Evolutionary conservation across 2,888 invertebrate species (phyloP).

Genomic region (Lymantria monacha): DNA sequence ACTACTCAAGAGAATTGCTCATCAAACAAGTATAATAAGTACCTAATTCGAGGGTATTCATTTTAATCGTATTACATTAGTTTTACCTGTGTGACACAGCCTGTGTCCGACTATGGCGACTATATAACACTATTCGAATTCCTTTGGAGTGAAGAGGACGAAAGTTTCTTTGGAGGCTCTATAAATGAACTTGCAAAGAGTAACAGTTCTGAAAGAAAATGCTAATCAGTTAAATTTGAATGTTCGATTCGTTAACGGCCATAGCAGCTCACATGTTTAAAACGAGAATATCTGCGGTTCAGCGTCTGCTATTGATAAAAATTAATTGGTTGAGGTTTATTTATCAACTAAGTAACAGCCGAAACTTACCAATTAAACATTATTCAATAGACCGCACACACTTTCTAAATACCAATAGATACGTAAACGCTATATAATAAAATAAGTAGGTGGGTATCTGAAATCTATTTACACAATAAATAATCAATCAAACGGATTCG

Average conservation of each 20-base stretch:
- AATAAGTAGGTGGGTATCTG: slow-evolving; percentile 10
- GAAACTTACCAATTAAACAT: slow-evolving; percentile 10
- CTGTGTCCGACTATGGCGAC: slow-evolving; percentile 57
- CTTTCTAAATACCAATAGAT: slow-evolving; percentile 40
- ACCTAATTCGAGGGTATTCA: slow-evolving; percentile 39
- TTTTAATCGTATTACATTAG: slow-evolving; percentile 65
- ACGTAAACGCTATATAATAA: slow-evolving; percentile 19
- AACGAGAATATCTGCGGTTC: slow-evolving; percentile 20
- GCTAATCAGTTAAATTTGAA: slow-evolving; percentile 69
- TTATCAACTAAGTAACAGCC: slow-evolving; percentile 17
- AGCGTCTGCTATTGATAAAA: slow-evolving; percentile 18
- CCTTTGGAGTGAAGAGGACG: slow-evolving; percentile 76
- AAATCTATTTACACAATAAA: neutral
- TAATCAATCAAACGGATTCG: slow-evolving; percentile 29
- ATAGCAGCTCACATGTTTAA: slow-evolving; percentile 25
- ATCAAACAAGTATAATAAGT: slow-evolving; percentile 49
- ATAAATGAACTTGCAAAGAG: slow-evolving; percentile 40
- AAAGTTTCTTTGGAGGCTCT: slow-evolving; percentile 61
- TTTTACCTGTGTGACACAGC: slow-evolving; percentile 56
- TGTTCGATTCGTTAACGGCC: slow-evolving; percentile 65
- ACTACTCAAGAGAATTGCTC: slow-evolving; percentile 64
- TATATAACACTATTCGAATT: slow-evolving; percentile 78
- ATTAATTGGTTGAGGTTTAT: slow-evolving; percentile 20
- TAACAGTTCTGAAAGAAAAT: slow-evolving; percentile 57
- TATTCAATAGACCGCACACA: slow-evolving; percentile 16